phyloP scores from a whole-genome alignment of 1,140 invertebrate genomes.

The Dendrolimus punctatus region DNA sequence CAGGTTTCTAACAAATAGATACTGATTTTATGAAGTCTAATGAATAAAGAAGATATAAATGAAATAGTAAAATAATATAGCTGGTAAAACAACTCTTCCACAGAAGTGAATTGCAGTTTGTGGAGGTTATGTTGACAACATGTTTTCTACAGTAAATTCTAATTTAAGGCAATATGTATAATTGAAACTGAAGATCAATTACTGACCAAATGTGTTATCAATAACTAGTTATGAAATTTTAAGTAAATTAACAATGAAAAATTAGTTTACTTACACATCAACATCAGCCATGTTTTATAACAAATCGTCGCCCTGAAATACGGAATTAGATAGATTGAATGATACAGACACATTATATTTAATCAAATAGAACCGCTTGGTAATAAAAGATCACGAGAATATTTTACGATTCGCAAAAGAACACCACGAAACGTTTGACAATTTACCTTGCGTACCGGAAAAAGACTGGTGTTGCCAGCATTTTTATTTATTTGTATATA shows the following conservation, averaged over 20 bases:
- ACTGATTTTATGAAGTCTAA: too few relatives aligned
- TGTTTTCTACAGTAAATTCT: conserved; percentile 11
- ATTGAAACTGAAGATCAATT: not conserved
- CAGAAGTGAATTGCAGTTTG: not conserved
- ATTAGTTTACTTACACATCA: conserved; percentile 56
- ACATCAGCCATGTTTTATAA: conserved; percentile 62
- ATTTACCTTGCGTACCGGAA: conserved; percentile 67
- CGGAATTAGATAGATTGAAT: conserved; percentile 33
- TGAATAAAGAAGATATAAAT: too few relatives aligned
- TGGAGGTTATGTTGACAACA: conserved; percentile 57
- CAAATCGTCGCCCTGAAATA: conserved; percentile 58
- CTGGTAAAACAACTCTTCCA: not conserved
- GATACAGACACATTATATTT: conserved; percentile 20
- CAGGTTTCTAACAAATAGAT: too few relatives aligned
- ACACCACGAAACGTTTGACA: conserved; percentile 48
- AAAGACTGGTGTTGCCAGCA: conserved; percentile 45
- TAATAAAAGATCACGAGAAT: conserved; percentile 42
- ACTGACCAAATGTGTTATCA: conserved; percentile 1
- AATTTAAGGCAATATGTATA: not conserved
- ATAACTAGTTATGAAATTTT: not conserved
- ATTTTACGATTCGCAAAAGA: conserved; percentile 45
- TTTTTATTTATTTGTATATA: conserved; percentile 10
- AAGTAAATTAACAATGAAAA: conserved; percentile 9
- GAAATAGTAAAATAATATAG: conserved; percentile 1
- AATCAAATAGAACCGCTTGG: conserved; percentile 20